Evolutionary conservation across 2,888 invertebrate genomes (phyloP).

Genomic region (Lycaena phlaeas): DNA sequence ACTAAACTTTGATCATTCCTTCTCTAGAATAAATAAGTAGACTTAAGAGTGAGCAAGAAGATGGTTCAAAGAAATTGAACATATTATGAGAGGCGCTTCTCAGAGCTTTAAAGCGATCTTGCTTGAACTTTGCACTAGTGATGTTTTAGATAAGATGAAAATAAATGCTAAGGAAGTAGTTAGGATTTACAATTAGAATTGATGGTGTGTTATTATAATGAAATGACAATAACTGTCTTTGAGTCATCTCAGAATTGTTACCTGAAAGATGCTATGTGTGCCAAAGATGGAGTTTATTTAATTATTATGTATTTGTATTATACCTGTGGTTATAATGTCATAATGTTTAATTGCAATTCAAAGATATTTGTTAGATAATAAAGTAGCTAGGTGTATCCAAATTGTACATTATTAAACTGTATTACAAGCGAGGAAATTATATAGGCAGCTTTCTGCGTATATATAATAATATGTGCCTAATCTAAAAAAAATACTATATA

Average conservation of each 20-base stretch:
- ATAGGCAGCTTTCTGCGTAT: constrained; percentile 4
- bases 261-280: constrained; percentile 23
- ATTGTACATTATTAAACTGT: background rate
- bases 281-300: constrained; percentile 26
- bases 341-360: background rate
- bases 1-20: constrained; percentile 4
- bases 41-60: too few relatives aligned
- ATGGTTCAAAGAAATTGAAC: too few relatives aligned
- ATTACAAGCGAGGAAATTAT: background rate
- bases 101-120: constrained; percentile 19
- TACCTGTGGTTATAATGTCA: background rate
- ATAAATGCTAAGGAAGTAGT: constrained; percentile 12
- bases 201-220: background rate
- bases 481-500: background rate
- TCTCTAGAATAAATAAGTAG: background rate
- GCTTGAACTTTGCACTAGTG: constrained; percentile 14
- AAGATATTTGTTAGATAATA: background rate
- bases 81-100: too few relatives aligned
- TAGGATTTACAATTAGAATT: constrained; percentile 10
- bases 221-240: constrained; percentile 24
- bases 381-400: background rate
- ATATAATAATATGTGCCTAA: constrained; percentile 5
- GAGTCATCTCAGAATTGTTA: constrained; percentile 18
- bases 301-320: too few relatives aligned
- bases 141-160: constrained; percentile 7